phyloP scores from a whole-genome alignment of 2,113 vertebrate species.

The Vidua macroura region DNA sequence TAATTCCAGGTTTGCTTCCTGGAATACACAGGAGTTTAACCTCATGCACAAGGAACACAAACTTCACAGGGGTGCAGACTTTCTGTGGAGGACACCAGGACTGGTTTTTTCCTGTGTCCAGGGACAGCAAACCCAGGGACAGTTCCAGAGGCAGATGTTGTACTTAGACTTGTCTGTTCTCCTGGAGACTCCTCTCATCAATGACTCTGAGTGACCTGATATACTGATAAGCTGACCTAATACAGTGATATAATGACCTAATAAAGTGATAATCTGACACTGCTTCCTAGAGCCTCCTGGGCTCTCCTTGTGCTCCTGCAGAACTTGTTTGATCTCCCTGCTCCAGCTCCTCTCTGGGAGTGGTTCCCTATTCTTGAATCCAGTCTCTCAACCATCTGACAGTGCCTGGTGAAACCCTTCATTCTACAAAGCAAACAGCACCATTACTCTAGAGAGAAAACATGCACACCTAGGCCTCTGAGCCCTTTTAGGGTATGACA shows the following conservation, averaged over 20 bases:
- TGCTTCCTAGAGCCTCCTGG: background rate
- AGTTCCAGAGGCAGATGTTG: background rate
- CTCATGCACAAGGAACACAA: background rate
- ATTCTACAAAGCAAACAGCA: background rate
- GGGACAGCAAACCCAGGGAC: background rate
- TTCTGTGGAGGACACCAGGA: background rate
- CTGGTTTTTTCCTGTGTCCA: background rate
- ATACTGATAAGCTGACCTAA: no score
- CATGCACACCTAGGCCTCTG: background rate
- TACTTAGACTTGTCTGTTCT: background rate
- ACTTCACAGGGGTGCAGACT: background rate
- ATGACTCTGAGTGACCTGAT: background rate
- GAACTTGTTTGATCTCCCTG: background rate
- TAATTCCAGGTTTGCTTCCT: conserved; percentile 5
- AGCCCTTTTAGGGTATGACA: background rate
- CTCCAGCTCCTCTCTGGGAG: background rate
- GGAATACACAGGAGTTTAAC: background rate
- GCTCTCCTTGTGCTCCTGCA: background rate
- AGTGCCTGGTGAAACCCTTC: background rate
- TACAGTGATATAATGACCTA: no score
- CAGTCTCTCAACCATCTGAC: background rate
- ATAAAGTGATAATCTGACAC: background rate
- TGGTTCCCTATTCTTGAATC: background rate
- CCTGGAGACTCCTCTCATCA: background rate
- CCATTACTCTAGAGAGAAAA: background rate